These are phyloP conservation scores for Scaptomyza reducta DNA, from an alignment of 2,888 invertebrate genomes.

Conservation along the genomic window DNA sequence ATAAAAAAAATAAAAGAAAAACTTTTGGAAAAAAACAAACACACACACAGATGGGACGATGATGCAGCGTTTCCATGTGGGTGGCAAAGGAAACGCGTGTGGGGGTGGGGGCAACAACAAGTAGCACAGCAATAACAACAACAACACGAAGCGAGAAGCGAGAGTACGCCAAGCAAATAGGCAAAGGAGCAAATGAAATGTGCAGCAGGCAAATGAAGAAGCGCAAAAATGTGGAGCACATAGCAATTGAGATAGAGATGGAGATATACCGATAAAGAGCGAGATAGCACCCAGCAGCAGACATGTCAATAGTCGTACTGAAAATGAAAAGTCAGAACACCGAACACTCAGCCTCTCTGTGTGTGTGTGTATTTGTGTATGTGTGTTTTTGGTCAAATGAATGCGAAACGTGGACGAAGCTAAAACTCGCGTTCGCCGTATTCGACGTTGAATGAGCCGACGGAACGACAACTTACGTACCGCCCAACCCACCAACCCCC, in stretches of 20 bases:
- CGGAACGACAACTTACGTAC: slow-evolving; percentile 15
- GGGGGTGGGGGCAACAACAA: slow-evolving; percentile 33
- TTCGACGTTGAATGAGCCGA: slow-evolving; percentile 43
- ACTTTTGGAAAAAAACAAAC: slow-evolving; percentile 24
- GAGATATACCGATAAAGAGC: slow-evolving; percentile 18
- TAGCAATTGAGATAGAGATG: slow-evolving; percentile 7
- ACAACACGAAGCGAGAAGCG: slow-evolving; percentile 42
- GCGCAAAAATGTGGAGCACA: slow-evolving; percentile 65
- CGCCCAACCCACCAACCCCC: slow-evolving; percentile 3
- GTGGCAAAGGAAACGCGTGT: slow-evolving; percentile 11
- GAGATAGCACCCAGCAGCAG: slow-evolving; percentile 2
- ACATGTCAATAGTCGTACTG: slow-evolving; percentile 38
- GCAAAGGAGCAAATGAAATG: slow-evolving; percentile 64
- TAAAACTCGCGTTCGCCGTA: slow-evolving; percentile 15
- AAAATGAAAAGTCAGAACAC: slow-evolving; percentile 63
- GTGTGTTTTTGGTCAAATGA: slow-evolving; percentile 48
- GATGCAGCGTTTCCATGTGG: slow-evolving; percentile 50
- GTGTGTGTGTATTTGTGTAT: slow-evolving; percentile 2
- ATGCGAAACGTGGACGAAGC: slow-evolving; percentile 33
- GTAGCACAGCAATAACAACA: slow-evolving; percentile 42
- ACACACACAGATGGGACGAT: slow-evolving; percentile 17
- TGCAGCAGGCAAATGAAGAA: slow-evolving; percentile 68
- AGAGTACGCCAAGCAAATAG: slow-evolving; percentile 64
- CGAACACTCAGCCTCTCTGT: neutral
- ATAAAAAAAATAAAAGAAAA: slow-evolving; percentile 23